These are phyloP conservation scores for Pelvicachromis taeniatus DNA, from an alignment of 2,113 vertebrate genomes.

Conservation along the genomic window DNA sequence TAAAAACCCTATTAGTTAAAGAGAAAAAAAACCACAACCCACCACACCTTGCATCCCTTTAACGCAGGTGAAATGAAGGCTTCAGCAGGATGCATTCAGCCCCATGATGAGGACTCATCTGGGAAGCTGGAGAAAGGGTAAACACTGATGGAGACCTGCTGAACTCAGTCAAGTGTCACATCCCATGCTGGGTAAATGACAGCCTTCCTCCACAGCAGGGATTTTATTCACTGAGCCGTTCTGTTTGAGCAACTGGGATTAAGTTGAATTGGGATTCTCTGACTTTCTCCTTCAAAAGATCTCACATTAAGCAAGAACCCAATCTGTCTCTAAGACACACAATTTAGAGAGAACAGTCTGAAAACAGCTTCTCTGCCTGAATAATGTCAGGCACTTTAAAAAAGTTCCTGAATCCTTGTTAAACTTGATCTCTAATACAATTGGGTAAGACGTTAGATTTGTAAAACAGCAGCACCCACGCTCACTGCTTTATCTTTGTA, in stretches of 20 bases:
- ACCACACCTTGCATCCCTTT: background rate
- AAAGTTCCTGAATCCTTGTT: background rate
- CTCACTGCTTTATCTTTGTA: background rate
- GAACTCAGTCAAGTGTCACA: conserved; percentile 54
- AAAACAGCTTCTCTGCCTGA: background rate
- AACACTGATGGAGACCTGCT: conserved; percentile 47
- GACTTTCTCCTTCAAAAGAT: conserved; percentile 6
- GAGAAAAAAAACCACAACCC: accelerated
- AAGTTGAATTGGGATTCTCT: conserved; percentile 30
- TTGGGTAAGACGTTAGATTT: background rate
- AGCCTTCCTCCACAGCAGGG: conserved; percentile 47
- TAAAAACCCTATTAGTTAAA: background rate
- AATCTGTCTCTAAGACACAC: conserved; percentile 15
- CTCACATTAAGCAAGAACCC: conserved; percentile 20
- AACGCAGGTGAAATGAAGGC: background rate
- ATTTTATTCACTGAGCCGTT: conserved; percentile 44
- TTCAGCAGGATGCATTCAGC: background rate
- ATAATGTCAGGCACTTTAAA: background rate
- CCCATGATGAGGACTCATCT: conserved; percentile 41
- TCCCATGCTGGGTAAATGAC: conserved; percentile 56
- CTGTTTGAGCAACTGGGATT: conserved; percentile 48
- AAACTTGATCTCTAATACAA: background rate
- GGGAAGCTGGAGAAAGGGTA: conserved; percentile 41
- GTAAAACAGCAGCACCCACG: background rate
- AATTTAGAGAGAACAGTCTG: background rate